Percentiles rank a stretch among this genome's conserved stretches.
phyloP scores from a whole-genome alignment of 2,113 vertebrate species.

The Tenrec ecaudatus region DNA sequence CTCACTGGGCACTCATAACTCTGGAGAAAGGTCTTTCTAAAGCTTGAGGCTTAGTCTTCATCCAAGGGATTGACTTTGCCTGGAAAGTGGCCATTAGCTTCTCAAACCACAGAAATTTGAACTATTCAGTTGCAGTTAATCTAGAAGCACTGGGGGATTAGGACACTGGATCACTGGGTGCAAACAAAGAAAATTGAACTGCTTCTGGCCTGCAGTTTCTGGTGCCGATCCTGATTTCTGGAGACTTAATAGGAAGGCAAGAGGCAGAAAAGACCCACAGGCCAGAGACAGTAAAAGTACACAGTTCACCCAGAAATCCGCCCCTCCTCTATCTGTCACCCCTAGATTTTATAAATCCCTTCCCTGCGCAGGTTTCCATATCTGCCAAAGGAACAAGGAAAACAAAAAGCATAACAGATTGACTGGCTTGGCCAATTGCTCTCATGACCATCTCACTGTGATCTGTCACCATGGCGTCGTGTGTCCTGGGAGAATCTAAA shows the following conservation, averaged over 20 bases:
- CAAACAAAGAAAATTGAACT: neutral
- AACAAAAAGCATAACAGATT: neutral
- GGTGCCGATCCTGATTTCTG: neutral
- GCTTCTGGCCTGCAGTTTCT: neutral
- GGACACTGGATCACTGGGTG: neutral
- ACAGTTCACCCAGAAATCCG: neutral
- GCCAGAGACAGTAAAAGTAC: neutral
- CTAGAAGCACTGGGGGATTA: neutral
- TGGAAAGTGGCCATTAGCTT: neutral
- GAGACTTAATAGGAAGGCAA: neutral
- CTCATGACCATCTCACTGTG: neutral
- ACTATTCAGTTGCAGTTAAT: neutral
- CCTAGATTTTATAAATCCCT: neutral
- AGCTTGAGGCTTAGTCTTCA: neutral
- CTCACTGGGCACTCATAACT: neutral
- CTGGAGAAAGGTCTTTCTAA: neutral
- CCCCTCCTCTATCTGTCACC: neutral
- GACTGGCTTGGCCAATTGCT: neutral
- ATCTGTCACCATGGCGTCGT: neutral
- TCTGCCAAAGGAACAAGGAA: conserved; percentile 29
- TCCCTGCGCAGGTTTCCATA: neutral
- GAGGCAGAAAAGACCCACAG: neutral
- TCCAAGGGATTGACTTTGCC: neutral
- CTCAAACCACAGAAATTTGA: neutral
- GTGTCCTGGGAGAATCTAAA: conserved; percentile 26